Conservation (phyloP, 2,888 invertebrate species). For the Parochlus steinenii region DNA sequence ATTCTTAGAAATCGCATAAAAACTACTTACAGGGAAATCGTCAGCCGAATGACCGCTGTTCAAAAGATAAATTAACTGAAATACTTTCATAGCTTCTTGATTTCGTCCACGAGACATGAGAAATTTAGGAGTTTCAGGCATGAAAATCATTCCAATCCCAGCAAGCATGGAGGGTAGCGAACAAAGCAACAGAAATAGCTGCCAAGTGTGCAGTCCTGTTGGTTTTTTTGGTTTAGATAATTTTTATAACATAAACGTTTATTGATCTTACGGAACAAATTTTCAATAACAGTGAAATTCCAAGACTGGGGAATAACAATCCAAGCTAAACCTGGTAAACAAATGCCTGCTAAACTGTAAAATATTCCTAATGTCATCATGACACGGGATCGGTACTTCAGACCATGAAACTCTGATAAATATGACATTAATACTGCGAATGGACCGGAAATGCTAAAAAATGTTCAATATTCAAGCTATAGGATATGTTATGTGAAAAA, state of each 20-base stretch:
- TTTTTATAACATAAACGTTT: background rate
- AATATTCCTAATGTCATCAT: conserved; percentile 49
- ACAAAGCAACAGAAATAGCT: conserved; percentile 38
- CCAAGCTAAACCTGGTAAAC: conserved; percentile 56
- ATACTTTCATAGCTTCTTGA: conserved; percentile 45
- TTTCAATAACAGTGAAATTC: conserved; percentile 30
- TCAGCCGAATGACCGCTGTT: conserved; percentile 46
- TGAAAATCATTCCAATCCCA: conserved; percentile 38
- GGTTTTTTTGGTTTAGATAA: background rate
- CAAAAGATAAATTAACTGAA: conserved; percentile 42
- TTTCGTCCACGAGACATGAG: conserved; percentile 50
- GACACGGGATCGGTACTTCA: conserved; percentile 43
- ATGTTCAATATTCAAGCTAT: no score
- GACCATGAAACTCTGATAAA: conserved; percentile 54
- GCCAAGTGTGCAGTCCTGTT: conserved; percentile 42
- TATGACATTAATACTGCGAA: conserved; percentile 56
- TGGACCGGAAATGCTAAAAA: conserved; percentile 52
- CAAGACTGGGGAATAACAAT: conserved; percentile 45
- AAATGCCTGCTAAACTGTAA: conserved; percentile 42
- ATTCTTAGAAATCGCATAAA: background rate
- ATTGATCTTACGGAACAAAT: conserved; percentile 23
- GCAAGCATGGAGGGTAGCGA: conserved; percentile 48
- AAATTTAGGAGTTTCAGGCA: conserved; percentile 69
- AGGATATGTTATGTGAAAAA: no score
- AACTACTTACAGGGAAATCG: conserved; percentile 17